phyloP scores from a whole-genome alignment of 2,797 vertebrate genomes.

The Poecile montanus region DNA sequence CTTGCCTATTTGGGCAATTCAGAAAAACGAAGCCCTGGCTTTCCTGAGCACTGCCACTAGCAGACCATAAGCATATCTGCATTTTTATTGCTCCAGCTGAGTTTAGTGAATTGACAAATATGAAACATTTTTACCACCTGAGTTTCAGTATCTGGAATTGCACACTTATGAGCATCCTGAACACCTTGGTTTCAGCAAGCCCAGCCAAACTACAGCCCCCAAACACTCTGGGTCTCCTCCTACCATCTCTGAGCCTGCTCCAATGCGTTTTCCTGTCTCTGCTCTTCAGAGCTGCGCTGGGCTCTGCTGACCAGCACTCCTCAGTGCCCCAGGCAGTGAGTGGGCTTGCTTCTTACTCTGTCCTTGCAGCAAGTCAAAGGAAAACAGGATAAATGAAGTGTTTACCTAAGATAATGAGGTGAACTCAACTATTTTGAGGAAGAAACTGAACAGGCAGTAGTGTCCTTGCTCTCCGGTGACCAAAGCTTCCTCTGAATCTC shows the following conservation, averaged over 20 bases:
- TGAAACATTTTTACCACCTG: slow-evolving; percentile 3
- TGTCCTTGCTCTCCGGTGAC: neutral
- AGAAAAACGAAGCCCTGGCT: slow-evolving; percentile 32
- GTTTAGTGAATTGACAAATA: neutral
- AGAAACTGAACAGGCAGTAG: neutral
- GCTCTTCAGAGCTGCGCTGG: neutral
- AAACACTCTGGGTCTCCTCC: neutral
- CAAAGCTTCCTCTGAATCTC: neutral
- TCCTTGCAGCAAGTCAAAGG: neutral
- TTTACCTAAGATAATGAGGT: neutral
- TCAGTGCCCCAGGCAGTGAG: neutral
- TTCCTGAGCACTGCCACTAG: slow-evolving; percentile 54
- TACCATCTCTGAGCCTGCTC: neutral
- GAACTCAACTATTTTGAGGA: neutral
- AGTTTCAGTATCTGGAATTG: slow-evolving; percentile 35
- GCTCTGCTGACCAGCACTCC: neutral
- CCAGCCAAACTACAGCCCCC: neutral
- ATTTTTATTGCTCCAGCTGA: slow-evolving; percentile 6
- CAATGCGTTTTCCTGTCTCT: rapidly evolving
- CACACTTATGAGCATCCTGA: neutral
- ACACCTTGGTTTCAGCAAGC: neutral
- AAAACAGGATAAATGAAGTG: neutral
- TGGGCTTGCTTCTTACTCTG: neutral
- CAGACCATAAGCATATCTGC: neutral
- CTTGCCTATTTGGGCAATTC: neutral